Evolutionary conservation across 2,113 vertebrate species (phyloP), one percentile per base, ranked within the genome.

Genomic region (Diadophis punctatus): DNA sequence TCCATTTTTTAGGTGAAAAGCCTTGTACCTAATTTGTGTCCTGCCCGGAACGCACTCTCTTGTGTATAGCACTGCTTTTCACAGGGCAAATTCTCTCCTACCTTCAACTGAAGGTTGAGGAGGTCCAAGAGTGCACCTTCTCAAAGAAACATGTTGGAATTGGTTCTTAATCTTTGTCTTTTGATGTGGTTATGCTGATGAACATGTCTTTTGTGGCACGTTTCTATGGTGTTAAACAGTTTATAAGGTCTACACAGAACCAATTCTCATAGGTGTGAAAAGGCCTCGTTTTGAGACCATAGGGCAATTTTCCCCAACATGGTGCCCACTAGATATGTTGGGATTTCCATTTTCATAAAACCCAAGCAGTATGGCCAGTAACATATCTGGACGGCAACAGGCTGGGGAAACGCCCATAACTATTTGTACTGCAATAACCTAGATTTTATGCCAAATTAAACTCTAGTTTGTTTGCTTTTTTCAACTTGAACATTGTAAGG

Each of bases 161-260:
- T 34, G 55, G 14, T 63, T 84, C 74, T 60, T 85, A n/a, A 23
- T 88, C 68, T 93, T 74, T 95, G 92, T 94, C 95, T 95, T 90
- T 93, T 93, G 89, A 90, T 0, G 8, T 94, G 91, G 94, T 86
- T 89, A 0, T 95, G 94, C 90, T 91, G 92, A 34, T 93, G 90
- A 86, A 90, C 89, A 90, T 96, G 95, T 94, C 94, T 97, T 96
- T 96, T 93, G 96, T 96, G 96, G 94, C 95, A 95, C 95, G 92
- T 95, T 95, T 92, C 95, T 95, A 95, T 96, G 95, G 74, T 0
- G 0, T 96, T 94, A 53, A 94, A 91, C 92, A 95, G 84, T 93
- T 91, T 92, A 49, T 94, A 94, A 1, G 88, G 92, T 96, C 68
- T 95, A 95, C 94, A 91, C 95, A 92, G 93, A 96, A 94, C 91